Base-by-base conservation (phyloP, 1,140 invertebrate genomes). In the Cataglyphis hispanica region DNA sequence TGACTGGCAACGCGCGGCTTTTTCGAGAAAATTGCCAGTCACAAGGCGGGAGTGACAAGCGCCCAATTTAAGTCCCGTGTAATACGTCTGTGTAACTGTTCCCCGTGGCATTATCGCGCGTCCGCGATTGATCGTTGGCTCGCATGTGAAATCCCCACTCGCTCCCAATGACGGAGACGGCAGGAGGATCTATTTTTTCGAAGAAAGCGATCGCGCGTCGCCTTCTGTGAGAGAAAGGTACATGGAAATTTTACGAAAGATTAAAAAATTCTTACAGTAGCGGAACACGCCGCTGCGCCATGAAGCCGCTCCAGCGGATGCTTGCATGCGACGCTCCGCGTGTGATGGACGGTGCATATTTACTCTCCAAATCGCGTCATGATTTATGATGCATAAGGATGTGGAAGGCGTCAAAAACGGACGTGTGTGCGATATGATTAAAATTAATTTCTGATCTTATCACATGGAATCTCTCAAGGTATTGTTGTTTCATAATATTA, bases 21-120 rank as follows among this genome's bases (percentile, higher is more conserved):
- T 85, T 90, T 86, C 58, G 72, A 80, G 88, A 90, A 90, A 78
- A 90, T 90, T 86, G 67, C 89, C 53, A 81, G 86, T 80, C 86
- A 90, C 46, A 50, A 50, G 4, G 46, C 13, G 90, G 84, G 61
- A 86, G 74, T 76, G 89, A 90, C 86, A 90, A 90, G 89, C 77
- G 56, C 34, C 69, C 87, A 90, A 90, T 90, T 90, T 86, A 75
- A 67, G 27, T 56, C 50, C 50, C 75, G 13, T 64, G 40, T 60
- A 70, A 25, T 58, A 34, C 19, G 53, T 61, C 34, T 53, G 56
- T 66, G 31, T 43, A 37, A 78, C 77, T 27, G 46, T 90, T 75
- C 78, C 25, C 46, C 46, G 46, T 50, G 19, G 83, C 50, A 83
- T 87, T 64, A 84, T 76, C 50, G 31, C 60, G 10, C 60, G 7